Evolutionary conservation across 2,797 vertebrate genomes (phyloP).

Genomic region (Intellagama lesueurii): DNA sequence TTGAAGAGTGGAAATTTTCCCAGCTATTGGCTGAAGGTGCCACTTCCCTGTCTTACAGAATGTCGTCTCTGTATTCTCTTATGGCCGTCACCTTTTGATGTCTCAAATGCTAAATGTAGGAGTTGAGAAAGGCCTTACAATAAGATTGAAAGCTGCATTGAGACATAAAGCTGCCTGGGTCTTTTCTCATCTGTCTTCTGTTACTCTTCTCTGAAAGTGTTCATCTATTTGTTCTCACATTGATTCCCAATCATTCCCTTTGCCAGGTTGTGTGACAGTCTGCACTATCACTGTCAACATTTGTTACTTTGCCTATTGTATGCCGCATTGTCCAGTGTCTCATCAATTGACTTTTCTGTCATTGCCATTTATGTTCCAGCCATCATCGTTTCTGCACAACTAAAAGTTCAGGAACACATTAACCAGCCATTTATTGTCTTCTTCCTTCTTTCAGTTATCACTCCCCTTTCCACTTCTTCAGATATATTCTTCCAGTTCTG

Average conservation of each 20-base stretch:
- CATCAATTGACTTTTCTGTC: constrained; percentile 31
- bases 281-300: constrained; percentile 37
- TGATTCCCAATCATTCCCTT: neutral
- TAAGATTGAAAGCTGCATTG: neutral
- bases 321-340: neutral
- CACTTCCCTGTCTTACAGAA: neutral
- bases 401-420: constrained; percentile 24
- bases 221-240: constrained; percentile 47
- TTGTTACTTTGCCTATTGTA: neutral
- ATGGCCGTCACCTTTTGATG: neutral
- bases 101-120: neutral
- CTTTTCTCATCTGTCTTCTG: constrained; percentile 25
- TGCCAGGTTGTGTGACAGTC: neutral
- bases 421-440: neutral
- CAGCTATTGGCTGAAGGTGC: too few species aligned
- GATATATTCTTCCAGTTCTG: neutral
- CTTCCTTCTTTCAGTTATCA: neutral
- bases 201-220: neutral
- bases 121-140: constrained; percentile 16
- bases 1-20: neutral
- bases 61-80: neutral
- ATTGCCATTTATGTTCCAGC: neutral
- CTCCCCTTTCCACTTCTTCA: neutral
- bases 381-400: neutral
- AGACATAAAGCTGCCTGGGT: constrained; percentile 35